A percentile compares a stretch with the other conserved stretches of the same genome.
Conservation (phyloP, 1,140 invertebrate genomes). For the Luehdorfia chinensis region DNA sequence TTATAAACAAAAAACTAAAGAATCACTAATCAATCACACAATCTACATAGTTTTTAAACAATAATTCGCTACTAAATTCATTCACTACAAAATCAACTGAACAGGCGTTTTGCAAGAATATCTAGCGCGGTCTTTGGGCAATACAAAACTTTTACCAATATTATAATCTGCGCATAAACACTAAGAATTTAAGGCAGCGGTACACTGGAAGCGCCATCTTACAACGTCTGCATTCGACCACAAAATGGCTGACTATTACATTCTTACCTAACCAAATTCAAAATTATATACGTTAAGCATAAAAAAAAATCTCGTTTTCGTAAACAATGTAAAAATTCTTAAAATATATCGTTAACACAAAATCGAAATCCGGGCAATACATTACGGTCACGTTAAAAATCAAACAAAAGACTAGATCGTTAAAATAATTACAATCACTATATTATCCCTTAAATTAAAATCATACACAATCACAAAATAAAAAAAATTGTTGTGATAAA, state of each 20-base stretch:
- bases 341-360: constrained; percentile 24
- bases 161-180: background rate
- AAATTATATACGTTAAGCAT: constrained; percentile 26
- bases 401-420: constrained; percentile 57
- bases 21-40: background rate
- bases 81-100: background rate
- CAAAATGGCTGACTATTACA: constrained; percentile 21
- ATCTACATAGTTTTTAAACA: background rate
- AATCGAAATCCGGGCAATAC: constrained; percentile 27
- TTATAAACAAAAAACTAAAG: background rate
- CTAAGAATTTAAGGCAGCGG: background rate
- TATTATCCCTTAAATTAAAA: constrained; percentile 29
- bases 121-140: constrained; percentile 1
- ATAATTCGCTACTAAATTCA: too few relatives aligned
- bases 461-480: constrained; percentile 36
- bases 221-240: constrained; percentile 8
- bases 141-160: background rate
- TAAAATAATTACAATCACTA: constrained; percentile 38
- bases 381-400: constrained; percentile 41
- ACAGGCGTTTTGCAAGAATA: background rate
- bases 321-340: constrained; percentile 23
- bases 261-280: constrained; percentile 15
- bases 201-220: constrained; percentile 16
- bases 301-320: constrained; percentile 33
- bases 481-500: constrained; percentile 29